A percentile compares a stretch with the other conserved stretches of the same genome.
Conservation (phyloP, 2,888 invertebrate genomes). For the Carcina quercana region DNA sequence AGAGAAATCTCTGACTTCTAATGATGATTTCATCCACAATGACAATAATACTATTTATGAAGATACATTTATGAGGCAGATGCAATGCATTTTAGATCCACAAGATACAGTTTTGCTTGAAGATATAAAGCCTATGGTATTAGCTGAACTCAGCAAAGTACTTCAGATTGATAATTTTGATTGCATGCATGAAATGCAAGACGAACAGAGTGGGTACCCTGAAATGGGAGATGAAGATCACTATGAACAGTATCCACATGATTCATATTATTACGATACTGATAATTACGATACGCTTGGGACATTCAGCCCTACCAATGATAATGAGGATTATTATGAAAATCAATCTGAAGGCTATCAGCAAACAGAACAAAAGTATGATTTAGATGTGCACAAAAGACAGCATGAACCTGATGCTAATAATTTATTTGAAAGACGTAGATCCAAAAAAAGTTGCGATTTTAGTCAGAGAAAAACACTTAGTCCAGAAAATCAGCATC, state of each 20-base stretch:
- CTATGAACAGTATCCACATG: conserved; percentile 15
- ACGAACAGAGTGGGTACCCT: conserved; percentile 20
- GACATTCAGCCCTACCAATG: conserved; percentile 1
- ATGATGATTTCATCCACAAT: conserved; percentile 70
- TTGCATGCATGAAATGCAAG: conserved; percentile 27
- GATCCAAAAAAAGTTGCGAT: conserved; percentile 22
- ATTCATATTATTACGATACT: conserved; percentile 19
- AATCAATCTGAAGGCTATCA: conserved; percentile 4
- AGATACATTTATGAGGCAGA: conserved; percentile 83
- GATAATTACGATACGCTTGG: conserved; percentile 18
- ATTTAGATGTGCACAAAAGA: too few relatives aligned
- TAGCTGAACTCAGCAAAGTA: conserved; percentile 74
- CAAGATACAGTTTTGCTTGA: conserved; percentile 71
- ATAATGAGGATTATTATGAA: conserved; percentile 23
- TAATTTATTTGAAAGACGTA: conserved; percentile 37
- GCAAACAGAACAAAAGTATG: conserved; percentile 12
- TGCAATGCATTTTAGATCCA: conserved; percentile 75
- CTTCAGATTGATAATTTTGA: conserved; percentile 59
- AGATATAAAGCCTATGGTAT: conserved; percentile 74
- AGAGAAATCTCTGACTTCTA: conserved; percentile 57
- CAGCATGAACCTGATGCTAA: conserved; percentile 15
- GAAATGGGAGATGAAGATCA: conserved; percentile 9
- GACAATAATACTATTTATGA: conserved; percentile 79
- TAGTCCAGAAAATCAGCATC: conserved; percentile 19
- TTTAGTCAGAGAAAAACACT: conserved; percentile 20